Evolutionary conservation across 2,113 vertebrate species (phyloP), one percentile per base, ranked within the genome.

Genomic region (Leptobrachium ailaonicum): DNA sequence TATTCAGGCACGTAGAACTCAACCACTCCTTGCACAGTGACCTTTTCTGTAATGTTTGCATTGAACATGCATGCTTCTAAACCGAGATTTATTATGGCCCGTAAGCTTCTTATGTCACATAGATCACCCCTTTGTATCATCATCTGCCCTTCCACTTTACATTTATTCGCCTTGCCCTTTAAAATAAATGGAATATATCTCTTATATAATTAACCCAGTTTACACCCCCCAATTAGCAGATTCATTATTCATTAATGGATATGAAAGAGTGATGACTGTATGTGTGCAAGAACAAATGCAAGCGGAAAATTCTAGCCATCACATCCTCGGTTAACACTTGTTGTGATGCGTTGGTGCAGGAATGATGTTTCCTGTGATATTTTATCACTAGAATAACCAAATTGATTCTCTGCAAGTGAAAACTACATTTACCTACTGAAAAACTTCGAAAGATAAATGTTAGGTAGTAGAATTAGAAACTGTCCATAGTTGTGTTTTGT

Each of bases 111-210:
- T 88, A 87, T 83, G 69, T 82, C 86, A 80, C 92, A 93, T 93
- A 87, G 87, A 90, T 93, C 92, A 92, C 71, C 58, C 68, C 87
- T 86, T 91, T 91, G 88, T 87, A 87, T 83, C 14, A 85, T 75
- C 75, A 83, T 88, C 85, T 83, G 83, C 85, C 87, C 87, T 88
- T 88, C 67, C 87, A 84, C 82, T 86, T 91, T 93, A 88, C 91
- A 90, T 93, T 92, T 93, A 93, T 92, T 92, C 92, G 92, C 92
- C 90, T 89, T 93, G 91, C 92, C 92, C 92, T 93, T 93, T 93
- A 90, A 85, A 88, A 88, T 90, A 87, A 86, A 87, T 90, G 91
- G 87, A 90, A 89, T 90, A 88, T 86, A 88, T 90, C 91, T 91
- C 85, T 66, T 44, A 86, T 88, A 88, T 93, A 91, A 93, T 94